Percentiles rank a stretch among this genome's conserved stretches.
Evolutionary conservation across 2,797 vertebrate species (phyloP).

Genomic region (Setipinna tenuifilis): DNA sequence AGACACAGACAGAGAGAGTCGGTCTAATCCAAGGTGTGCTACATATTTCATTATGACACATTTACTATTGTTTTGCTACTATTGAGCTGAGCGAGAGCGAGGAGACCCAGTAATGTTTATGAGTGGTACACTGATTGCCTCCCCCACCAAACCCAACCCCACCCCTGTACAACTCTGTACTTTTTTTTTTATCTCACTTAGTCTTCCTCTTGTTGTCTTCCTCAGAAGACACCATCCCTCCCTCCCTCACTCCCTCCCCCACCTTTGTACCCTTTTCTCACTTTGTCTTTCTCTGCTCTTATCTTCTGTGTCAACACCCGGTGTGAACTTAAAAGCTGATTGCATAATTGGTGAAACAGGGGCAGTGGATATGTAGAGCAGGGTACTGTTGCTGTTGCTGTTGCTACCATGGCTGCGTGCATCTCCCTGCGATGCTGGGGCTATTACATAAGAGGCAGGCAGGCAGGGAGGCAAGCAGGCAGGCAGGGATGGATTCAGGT

Average conservation of each 20-base stretch:
- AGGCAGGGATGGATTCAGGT: conserved; percentile 71
- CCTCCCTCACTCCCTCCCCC: neutral
- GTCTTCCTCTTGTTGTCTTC: too few species aligned
- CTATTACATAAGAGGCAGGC: conserved; percentile 72
- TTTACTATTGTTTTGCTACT: conserved; percentile 4
- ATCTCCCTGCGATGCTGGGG: conserved; percentile 54
- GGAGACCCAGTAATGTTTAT: neutral
- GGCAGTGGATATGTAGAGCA: conserved; percentile 76
- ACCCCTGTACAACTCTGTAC: too few species aligned
- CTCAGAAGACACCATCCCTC: too few species aligned
- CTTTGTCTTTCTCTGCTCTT: conserved; percentile 36
- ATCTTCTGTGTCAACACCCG: conserved; percentile 56
- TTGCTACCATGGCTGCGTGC: conserved; percentile 16
- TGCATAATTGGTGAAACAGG: conserved; percentile 69
- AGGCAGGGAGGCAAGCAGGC: conserved; percentile 57
- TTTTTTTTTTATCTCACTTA: too few species aligned
- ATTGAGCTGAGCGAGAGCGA: neutral
- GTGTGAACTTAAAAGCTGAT: conserved; percentile 70
- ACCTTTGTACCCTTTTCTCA: neutral
- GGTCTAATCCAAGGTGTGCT: conserved; percentile 45
- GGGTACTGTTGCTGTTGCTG: conserved; percentile 50
- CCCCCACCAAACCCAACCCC: too few species aligned
- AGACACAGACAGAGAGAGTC: too few species aligned
- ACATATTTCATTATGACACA: neutral
- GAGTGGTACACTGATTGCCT: neutral